These are phyloP conservation scores for Eupithecia subfuscata DNA, from an alignment of 2,888 invertebrate species.

Conservation along the genomic window DNA sequence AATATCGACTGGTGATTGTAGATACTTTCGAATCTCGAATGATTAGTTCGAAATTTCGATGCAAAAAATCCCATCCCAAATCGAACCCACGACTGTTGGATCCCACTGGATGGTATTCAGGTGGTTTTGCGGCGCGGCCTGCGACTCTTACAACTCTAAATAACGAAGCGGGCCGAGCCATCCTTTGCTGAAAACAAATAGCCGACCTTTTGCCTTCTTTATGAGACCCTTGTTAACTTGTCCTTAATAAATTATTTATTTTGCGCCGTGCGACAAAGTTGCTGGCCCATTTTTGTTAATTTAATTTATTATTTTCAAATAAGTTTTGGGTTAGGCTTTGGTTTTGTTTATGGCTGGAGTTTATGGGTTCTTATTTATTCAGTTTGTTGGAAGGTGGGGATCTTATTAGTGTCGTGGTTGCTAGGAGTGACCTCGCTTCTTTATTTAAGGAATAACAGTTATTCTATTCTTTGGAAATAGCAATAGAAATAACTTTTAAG, in stretches of 20 bases:
- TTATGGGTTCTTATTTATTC: conserved; percentile 19
- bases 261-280: conserved; percentile 63
- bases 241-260: conserved; percentile 83
- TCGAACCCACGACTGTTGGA: background rate
- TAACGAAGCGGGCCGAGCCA: conserved; percentile 76
- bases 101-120: conserved; percentile 48
- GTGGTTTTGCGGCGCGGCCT: conserved; percentile 58
- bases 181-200: conserved; percentile 80
- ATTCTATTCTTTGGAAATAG: background rate
- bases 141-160: conserved; percentile 70
- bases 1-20: background rate
- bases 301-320: conserved; percentile 73
- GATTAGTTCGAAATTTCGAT: background rate
- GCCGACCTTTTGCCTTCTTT: conserved; percentile 83
- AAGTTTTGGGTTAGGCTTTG: conserved; percentile 49
- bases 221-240: conserved; percentile 84
- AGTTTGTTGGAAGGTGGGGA: background rate
- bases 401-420: background rate
- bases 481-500: background rate
- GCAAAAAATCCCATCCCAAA: too few species aligned
- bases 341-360: conserved; percentile 42
- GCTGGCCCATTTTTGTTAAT: conserved; percentile 69
- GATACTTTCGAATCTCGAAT: background rate
- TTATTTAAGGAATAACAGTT: background rate
- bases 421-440: background rate